Evolutionary conservation across 1,140 invertebrate genomes (phyloP).

Genomic region (Cotesia glomerata): DNA sequence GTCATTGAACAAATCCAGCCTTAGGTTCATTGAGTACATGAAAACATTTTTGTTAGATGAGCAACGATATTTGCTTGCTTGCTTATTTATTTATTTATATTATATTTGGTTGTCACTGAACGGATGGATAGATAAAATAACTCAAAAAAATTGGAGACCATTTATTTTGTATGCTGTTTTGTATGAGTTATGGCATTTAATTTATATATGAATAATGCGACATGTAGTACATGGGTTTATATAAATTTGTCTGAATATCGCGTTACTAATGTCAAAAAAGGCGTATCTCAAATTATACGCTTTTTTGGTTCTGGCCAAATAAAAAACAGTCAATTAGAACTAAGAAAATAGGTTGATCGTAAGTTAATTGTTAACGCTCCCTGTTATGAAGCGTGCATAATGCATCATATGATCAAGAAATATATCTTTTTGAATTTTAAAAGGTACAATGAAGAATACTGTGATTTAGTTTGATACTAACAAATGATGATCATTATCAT

Average conservation of each 20-base stretch:
- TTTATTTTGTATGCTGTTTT: neutral
- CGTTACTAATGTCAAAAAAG: no score
- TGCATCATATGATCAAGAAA: no score
- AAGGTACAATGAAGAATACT: neutral
- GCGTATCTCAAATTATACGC: no score
- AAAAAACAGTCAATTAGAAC: no score
- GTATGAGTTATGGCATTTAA: no score
- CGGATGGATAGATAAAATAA: no score
- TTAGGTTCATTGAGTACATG: constrained; percentile 10
- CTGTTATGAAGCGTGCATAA: neutral
- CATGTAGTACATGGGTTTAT: neutral
- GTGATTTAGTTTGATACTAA: neutral
- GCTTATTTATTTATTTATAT: neutral
- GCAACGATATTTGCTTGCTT: neutral
- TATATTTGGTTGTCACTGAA: neutral
- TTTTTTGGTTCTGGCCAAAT: no score
- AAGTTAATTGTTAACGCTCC: no score
- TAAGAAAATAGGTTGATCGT: no score
- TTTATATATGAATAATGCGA: no score
- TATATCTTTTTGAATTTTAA: neutral
- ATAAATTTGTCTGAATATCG: neutral
- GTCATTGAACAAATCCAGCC: constrained; percentile 16
- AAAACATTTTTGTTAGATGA: constrained; percentile 1
- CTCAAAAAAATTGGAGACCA: neutral
- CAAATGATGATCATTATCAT: neutral